These are phyloP conservation scores for Turdus rufiventris DNA, from an alignment of 2,113 vertebrate genomes.

Conservation along the genomic window DNA sequence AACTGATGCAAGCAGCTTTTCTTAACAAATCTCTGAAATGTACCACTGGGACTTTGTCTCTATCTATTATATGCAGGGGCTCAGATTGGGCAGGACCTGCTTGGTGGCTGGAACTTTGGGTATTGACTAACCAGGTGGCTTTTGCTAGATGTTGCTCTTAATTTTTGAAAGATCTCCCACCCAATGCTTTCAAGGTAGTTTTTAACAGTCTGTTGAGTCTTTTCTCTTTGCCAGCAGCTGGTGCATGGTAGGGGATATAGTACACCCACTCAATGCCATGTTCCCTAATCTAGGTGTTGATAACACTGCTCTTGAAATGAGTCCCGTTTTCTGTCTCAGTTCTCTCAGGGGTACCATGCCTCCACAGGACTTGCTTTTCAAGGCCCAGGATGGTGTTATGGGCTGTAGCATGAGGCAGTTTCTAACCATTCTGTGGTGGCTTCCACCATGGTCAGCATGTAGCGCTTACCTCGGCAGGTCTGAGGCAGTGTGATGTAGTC, in stretches of 20 bases:
- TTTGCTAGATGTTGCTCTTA: not conserved
- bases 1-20: not conserved
- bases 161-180: not conserved
- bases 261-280: too few relatives aligned
- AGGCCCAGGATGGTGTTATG: not conserved
- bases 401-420: not conserved
- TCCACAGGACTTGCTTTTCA: not conserved
- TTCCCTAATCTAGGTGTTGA: not conserved
- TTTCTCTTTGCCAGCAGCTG: not conserved
- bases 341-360: not conserved
- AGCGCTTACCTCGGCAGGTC: fast-evolving
- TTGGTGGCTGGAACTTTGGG: not conserved
- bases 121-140: not conserved
- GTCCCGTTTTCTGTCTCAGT: not conserved
- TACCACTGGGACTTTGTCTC: not conserved
- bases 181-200: not conserved
- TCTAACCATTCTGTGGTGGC: fast-evolving
- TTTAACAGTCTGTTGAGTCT: not conserved
- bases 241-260: too few relatives aligned
- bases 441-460: not conserved
- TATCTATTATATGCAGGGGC: too few relatives aligned
- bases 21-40: not conserved
- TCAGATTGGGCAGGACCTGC: not conserved
- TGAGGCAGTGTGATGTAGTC: not conserved
- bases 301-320: not conserved